phyloP scores from a whole-genome alignment of 2,888 invertebrate genomes.

The Cataglyphis cursor region DNA sequence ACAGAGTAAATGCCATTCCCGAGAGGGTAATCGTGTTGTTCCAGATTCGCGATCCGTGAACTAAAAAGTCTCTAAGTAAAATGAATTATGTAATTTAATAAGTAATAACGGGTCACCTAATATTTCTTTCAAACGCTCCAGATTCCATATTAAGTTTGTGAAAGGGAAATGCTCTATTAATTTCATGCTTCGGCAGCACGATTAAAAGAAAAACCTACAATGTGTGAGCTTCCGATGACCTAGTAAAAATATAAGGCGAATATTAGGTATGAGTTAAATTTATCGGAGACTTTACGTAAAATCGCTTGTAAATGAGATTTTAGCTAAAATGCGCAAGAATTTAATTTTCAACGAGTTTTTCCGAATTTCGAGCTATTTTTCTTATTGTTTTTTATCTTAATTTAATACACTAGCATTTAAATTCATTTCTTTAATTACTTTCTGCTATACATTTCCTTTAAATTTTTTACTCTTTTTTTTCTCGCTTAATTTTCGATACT shows the following conservation, averaged over 20 bases:
- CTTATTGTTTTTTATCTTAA: too few relatives aligned
- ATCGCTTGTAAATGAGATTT: neutral
- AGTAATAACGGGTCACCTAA: constrained; percentile 29
- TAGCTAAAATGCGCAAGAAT: neutral
- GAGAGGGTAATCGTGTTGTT: constrained; percentile 4
- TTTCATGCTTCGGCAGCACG: constrained; percentile 30
- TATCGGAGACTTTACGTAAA: neutral
- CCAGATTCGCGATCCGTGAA: constrained; percentile 2
- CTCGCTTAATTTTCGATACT: too few relatives aligned
- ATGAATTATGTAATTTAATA: constrained; percentile 38
- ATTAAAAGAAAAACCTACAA: constrained; percentile 10
- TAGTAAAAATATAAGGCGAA: constrained; percentile 3
- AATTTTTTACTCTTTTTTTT: too few relatives aligned
- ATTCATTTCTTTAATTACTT: too few relatives aligned
- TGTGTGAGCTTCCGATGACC: constrained; percentile 13
- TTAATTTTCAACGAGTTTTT: neutral
- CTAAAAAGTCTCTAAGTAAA: constrained; percentile 21
- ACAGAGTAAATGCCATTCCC: neutral
- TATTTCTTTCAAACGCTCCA: constrained; percentile 32
- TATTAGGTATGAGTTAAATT: constrained; percentile 10
- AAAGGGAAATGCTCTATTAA: constrained; percentile 44
- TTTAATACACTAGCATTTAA: too few relatives aligned
- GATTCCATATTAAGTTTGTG: constrained; percentile 22
- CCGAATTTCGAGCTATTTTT: neutral
- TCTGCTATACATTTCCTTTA: too few relatives aligned